A percentile compares a stretch with the other conserved stretches of the same genome.
phyloP scores from a whole-genome alignment of 2,888 invertebrate genomes.

The Tiliacea citrago region DNA sequence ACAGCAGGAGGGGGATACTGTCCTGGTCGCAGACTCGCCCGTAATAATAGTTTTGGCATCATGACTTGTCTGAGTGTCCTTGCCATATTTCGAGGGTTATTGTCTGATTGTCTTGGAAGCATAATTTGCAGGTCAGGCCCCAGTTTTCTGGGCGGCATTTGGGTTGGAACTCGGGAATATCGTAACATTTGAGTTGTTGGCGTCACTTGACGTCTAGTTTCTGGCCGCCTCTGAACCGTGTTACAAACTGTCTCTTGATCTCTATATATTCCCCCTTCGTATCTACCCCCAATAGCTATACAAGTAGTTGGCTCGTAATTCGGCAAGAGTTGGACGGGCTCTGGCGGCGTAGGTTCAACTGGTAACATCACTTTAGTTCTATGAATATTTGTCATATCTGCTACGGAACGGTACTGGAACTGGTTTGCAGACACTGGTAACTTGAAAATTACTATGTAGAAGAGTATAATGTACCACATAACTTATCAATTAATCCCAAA shows the following conservation, averaged over 20 bases:
- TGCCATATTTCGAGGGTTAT: neutral
- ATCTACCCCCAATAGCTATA: constrained; percentile 10
- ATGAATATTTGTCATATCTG: constrained; percentile 39
- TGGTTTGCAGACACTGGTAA: constrained; percentile 31
- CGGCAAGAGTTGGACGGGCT: neutral
- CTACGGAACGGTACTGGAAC: constrained; percentile 11
- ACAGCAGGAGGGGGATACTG: neutral
- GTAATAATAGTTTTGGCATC: neutral
- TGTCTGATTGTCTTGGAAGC: constrained; percentile 2
- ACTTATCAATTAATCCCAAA: constrained; percentile 36
- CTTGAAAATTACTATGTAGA: constrained; percentile 37
- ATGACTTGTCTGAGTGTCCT: neutral
- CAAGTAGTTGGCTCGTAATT: constrained; percentile 35
- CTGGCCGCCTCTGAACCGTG: constrained; percentile 8
- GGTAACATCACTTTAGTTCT: constrained; percentile 21
- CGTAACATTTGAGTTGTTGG: constrained; percentile 2
- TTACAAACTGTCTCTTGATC: constrained; percentile 29
- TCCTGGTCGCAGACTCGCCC: neutral
- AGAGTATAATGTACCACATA: constrained; percentile 51
- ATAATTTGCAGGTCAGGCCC: constrained; percentile 12
- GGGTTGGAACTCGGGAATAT: constrained; percentile 3
- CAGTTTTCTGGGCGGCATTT: neutral
- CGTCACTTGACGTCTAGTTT: neutral
- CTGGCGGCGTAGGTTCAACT: neutral
- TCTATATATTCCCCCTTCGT: constrained; percentile 12